phyloP scores from a whole-genome alignment of 2,113 vertebrate species.

The Cnemophilus loriae region DNA sequence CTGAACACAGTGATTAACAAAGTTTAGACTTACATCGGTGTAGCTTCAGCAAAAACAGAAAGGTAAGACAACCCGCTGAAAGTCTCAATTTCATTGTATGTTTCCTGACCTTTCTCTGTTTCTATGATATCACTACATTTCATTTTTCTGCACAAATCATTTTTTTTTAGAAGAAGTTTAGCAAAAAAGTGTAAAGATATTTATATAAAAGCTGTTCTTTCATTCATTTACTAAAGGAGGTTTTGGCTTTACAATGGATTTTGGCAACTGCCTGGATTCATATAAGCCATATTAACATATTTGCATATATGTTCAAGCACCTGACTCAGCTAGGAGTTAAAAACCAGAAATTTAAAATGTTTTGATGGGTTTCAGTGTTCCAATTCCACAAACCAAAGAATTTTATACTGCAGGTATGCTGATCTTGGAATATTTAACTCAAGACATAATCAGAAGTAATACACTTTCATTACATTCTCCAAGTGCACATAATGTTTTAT shows the following conservation, averaged over 20 bases:
- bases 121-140: not conserved
- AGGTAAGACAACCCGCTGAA: not conserved
- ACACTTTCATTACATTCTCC: not conserved
- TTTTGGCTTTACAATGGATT: not conserved
- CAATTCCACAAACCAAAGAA: not conserved
- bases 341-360: not conserved
- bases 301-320: not conserved
- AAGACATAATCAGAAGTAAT: not conserved
- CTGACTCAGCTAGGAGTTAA: not conserved
- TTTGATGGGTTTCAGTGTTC: not conserved
- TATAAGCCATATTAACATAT: not conserved
- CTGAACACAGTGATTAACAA: not conserved
- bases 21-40: not conserved
- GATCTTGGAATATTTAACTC: not conserved
- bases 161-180: not conserved
- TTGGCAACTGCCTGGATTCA: not conserved
- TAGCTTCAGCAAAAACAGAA: not conserved
- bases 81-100: not conserved
- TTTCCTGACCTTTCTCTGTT: not conserved
- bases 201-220: not conserved
- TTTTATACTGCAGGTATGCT: not conserved
- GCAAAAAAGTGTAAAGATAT: not conserved
- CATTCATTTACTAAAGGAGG: not conserved
- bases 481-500: not conserved
- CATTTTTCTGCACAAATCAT: not conserved